A percentile compares a stretch with the other conserved stretches of the same genome.
Conservation (phyloP, 2,797 vertebrate species). For the Furcifer pardalis region DNA sequence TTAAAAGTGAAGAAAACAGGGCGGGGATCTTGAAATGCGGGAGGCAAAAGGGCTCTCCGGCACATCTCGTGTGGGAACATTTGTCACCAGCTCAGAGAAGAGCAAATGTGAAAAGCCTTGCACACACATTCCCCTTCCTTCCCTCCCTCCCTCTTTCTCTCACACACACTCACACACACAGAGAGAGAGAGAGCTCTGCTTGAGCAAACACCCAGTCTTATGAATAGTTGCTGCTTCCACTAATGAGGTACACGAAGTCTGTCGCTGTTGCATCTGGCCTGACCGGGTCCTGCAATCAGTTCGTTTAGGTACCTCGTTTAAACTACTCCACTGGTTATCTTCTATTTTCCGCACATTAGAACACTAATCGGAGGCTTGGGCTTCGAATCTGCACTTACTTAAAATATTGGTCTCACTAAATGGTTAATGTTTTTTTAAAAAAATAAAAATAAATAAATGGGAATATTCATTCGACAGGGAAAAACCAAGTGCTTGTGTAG, state of each 20-base stretch:
- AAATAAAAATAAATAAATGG: too few species aligned
- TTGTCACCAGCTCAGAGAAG: conserved; percentile 31
- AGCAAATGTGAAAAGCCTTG: conserved; percentile 13
- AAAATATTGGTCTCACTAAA: neutral
- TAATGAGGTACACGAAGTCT: neutral
- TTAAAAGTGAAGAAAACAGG: conserved; percentile 31
- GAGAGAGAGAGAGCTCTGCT: too few species aligned
- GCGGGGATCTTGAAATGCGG: neutral
- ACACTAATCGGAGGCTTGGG: neutral
- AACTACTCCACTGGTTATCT: conserved; percentile 57
- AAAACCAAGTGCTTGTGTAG: neutral
- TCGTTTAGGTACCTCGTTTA: conserved; percentile 32
- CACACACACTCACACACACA: neutral
- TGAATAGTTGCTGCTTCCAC: neutral
- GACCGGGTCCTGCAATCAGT: neutral
- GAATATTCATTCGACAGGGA: neutral
- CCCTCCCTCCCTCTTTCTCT: neutral
- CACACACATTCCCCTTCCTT: neutral
- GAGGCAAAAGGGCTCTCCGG: conserved; percentile 54
- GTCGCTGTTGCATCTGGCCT: too few species aligned
- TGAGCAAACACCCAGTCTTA: too few species aligned
- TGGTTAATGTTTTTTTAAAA: neutral
- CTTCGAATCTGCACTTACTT: neutral
- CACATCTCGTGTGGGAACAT: conserved; percentile 3
- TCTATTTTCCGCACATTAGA: neutral